Evolutionary conservation across 2,797 vertebrate species (phyloP).

Genomic region (Coluber constrictor): DNA sequence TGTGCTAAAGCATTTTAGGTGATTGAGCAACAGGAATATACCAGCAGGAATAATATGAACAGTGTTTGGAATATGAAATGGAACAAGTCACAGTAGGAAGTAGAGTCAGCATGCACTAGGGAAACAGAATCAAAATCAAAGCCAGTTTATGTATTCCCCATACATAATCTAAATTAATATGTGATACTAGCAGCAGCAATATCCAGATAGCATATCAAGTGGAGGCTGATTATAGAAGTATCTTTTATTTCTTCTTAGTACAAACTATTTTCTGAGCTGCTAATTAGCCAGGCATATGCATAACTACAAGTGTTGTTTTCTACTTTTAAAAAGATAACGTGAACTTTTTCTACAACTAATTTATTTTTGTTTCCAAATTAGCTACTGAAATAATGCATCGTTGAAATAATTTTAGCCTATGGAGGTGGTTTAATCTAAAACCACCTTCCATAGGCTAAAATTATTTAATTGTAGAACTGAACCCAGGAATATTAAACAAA

Average conservation of each 20-base stretch:
- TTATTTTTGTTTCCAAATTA: neutral
- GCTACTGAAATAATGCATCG: neutral
- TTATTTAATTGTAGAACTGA: neutral
- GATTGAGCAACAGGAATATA: neutral
- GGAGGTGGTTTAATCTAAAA: neutral
- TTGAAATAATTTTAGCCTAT: neutral
- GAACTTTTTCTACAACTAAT: neutral
- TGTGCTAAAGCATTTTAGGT: neutral
- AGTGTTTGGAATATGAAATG: neutral
- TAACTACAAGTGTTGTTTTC: neutral
- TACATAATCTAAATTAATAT: neutral
- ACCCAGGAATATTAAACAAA: neutral
- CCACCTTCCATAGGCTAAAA: neutral
- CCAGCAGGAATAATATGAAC: neutral
- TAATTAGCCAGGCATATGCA: neutral
- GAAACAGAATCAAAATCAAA: neutral
- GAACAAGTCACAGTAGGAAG: neutral
- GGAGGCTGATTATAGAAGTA: neutral
- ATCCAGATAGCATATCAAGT: neutral
- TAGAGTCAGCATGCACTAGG: neutral
- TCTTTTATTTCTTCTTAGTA: neutral
- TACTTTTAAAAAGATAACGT: neutral
- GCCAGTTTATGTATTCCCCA: neutral
- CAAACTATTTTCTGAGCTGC: neutral
- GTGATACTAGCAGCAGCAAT: neutral